Conservation (phyloP, 2,797 vertebrate species). For the Otus scops region DNA sequence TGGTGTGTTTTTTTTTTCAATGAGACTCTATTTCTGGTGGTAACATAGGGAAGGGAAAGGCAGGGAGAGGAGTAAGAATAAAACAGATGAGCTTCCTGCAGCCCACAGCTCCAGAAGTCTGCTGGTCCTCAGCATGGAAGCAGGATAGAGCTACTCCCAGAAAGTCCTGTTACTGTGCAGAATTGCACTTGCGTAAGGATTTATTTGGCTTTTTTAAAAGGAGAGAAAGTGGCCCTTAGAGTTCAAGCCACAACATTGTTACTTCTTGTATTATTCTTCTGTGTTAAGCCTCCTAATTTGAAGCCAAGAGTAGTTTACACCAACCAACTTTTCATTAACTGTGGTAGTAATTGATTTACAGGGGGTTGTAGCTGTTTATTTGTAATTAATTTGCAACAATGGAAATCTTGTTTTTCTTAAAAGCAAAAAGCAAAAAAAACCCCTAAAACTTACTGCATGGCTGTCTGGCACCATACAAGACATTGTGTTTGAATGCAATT, state of each 20-base stretch:
- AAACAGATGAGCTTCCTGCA: background rate
- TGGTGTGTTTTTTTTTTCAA: background rate
- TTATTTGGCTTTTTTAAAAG: background rate
- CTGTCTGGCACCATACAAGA: slow-evolving; percentile 59
- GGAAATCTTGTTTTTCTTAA: slow-evolving; percentile 68
- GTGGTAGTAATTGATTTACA: slow-evolving; percentile 59
- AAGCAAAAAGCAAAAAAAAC: slow-evolving; percentile 38
- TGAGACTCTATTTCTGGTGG: background rate
- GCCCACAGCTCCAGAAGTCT: background rate
- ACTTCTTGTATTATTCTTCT: slow-evolving; percentile 49
- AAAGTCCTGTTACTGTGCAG: background rate
- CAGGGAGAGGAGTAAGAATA: background rate
- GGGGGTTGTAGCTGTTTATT: slow-evolving; percentile 56
- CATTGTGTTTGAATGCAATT: slow-evolving; percentile 74
- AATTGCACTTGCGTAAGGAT: background rate
- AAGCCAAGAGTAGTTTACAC: slow-evolving; percentile 58
- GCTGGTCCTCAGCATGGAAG: background rate
- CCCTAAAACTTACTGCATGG: slow-evolving; percentile 56
- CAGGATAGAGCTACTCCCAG: background rate
- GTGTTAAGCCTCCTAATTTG: slow-evolving; percentile 59
- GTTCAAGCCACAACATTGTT: slow-evolving; percentile 40
- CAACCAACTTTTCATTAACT: slow-evolving; percentile 52
- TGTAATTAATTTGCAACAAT: slow-evolving; percentile 71
- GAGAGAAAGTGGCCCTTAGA: background rate
- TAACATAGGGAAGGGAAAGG: background rate